Evolutionary conservation across 2,113 vertebrate species (phyloP), one percentile per base, ranked within the genome.

Genomic region (Hemibates koningsi): DNA sequence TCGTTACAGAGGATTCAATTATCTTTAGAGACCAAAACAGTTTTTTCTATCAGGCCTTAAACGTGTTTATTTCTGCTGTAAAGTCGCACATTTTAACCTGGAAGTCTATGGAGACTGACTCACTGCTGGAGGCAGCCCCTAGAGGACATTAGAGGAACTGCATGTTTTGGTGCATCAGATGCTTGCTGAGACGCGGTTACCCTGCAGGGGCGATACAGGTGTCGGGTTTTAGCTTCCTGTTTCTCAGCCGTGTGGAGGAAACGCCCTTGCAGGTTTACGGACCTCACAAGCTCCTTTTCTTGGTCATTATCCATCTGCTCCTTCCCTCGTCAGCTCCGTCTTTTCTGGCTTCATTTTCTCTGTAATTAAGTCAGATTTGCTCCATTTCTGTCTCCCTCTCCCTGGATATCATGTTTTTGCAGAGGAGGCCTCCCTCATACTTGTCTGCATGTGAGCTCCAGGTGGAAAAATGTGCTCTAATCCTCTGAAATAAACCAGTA

Each of bases 401-500:
- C 32, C 24, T 32, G 53, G 36, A 82, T 52, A 45, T 85, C 71
- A 17, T 27, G 82, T 54, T 84, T 71, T 52, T 86, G 48, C 43
- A 68, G 84, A 83, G 56, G 41, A 79, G 45, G n/a, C 78, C 81
- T 83, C 78, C 57, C 41, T 84, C 68, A 43, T 29, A 21, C 52
- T 79, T 36, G 80, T 76, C 50, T 79, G 34, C 80, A 87, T 85
- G 88, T 89, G 83, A 90, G 80, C 73, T 83, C 91, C 93, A 91
- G 91, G 88, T 89, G 86, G 83, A 73, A 61, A 90, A 78, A 84
- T 80, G 83, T 68, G 82, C 80, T 10, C 50, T 83, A 80, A 91
- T 88, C 88, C 63, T 0, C 41, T 50, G 87, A 80, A 86, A 89
- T 81, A 80, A 86, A 82, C 78, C 53, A 6, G 12, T 54, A n/a